phyloP scores from a whole-genome alignment of 2,888 invertebrate species.

The Microplitis deprimator region DNA sequence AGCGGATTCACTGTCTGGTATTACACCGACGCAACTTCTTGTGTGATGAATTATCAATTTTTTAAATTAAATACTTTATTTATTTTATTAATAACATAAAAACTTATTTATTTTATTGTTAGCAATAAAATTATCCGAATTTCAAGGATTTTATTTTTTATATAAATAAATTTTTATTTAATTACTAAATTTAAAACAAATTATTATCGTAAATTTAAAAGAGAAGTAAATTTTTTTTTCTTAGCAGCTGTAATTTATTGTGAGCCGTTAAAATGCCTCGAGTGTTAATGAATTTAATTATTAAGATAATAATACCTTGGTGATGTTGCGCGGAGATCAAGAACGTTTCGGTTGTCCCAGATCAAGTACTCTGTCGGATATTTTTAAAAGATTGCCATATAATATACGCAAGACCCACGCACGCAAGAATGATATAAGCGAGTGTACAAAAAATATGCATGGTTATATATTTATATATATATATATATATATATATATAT shows the following conservation, averaged over 20 bases:
- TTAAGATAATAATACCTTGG: slow-evolving; percentile 3
- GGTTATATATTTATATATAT: neutral
- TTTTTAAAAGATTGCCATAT: slow-evolving; percentile 62
- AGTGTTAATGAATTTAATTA: slow-evolving; percentile 19
- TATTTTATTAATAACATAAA: neutral
- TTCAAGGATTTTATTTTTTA: neutral
- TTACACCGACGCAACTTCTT: slow-evolving; percentile 10
- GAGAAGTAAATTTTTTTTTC: neutral
- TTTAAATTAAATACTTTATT: neutral
- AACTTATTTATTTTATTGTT: slow-evolving; percentile 14
- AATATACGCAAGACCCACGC: slow-evolving; percentile 38
- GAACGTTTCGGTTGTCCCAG: slow-evolving; percentile 68
- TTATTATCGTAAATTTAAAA: neutral
- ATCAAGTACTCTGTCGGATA: slow-evolving; percentile 64
- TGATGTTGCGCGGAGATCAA: slow-evolving; percentile 47
- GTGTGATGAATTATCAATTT: slow-evolving; percentile 22
- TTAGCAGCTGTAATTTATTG: neutral
- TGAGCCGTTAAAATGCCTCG: neutral
- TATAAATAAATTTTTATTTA: neutral
- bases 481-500: slow-evolving; percentile 9
- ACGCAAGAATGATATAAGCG: slow-evolving; percentile 25
- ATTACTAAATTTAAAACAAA: too few species aligned
- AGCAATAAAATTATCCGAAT: neutral
- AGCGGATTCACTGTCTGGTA: slow-evolving; percentile 33
- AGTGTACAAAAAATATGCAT: slow-evolving; percentile 5